Conservation (phyloP, 2,888 invertebrate species). For the Drosophila birchii region DNA sequence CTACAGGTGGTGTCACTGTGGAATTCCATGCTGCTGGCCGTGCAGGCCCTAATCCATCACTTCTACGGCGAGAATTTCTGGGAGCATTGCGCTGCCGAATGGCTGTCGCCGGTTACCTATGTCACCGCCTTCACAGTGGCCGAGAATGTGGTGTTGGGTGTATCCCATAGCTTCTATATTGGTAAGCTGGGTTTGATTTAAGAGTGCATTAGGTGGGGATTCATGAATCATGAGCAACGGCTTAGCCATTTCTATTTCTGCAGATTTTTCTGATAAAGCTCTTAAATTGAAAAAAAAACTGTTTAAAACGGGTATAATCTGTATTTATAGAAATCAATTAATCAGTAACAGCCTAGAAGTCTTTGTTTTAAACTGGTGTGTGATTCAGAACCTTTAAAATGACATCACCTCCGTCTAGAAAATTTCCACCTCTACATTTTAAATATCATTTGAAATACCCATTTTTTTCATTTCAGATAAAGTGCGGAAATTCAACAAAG, state of each 20-base stretch:
- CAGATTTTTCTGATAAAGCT: background rate
- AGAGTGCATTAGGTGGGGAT: no score
- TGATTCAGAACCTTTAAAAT: background rate
- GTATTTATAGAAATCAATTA: background rate
- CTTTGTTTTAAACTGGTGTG: background rate
- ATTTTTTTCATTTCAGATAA: constrained; percentile 84
- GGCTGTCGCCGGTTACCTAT: constrained; percentile 86
- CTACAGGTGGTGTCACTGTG: constrained; percentile 88
- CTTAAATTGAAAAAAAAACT: background rate
- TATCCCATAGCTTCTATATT: constrained; percentile 86
- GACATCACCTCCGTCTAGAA: background rate
- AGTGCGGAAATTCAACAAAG: constrained; percentile 87
- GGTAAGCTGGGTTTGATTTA: constrained; percentile 80
- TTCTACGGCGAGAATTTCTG: constrained; percentile 86
- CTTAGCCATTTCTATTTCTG: background rate
- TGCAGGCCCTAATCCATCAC: constrained; percentile 87
- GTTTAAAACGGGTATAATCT: no score
- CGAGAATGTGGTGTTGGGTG: constrained; percentile 85
- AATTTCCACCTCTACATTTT: no score
- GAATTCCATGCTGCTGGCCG: constrained; percentile 86
- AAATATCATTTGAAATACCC: background rate
- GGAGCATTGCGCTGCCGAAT: constrained; percentile 85
- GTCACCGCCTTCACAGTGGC: constrained; percentile 86
- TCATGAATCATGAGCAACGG: background rate
- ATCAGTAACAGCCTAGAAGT: background rate